Evolutionary conservation across 2,113 vertebrate genomes (phyloP).

Genomic region (Sakesphorus luctuosus): DNA sequence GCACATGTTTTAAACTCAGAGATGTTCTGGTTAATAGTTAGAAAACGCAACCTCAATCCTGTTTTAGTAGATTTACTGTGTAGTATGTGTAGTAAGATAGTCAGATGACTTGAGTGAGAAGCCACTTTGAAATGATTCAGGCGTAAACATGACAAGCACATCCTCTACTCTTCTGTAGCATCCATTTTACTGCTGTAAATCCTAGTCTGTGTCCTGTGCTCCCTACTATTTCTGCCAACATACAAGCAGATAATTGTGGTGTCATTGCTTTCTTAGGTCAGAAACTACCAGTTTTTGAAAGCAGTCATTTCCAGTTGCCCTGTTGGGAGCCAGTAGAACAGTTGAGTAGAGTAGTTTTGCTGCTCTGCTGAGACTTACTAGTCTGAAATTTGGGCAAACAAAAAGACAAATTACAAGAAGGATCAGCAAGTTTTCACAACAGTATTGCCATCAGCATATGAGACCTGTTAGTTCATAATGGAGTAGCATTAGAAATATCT

Average conservation of each 20-base stretch:
- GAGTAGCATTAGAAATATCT: not conserved
- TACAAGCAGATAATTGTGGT: not conserved
- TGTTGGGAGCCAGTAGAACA: not conserved
- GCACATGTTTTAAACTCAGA: slow-evolving; percentile 38
- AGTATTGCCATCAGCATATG: not conserved
- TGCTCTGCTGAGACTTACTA: not conserved
- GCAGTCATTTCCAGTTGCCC: not conserved
- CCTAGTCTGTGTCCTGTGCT: not conserved
- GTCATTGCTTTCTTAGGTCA: not conserved
- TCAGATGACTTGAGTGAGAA: not conserved
- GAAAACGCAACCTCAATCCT: slow-evolving; percentile 29
- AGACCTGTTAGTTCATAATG: not conserved
- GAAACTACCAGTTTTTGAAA: not conserved
- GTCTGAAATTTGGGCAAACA: not conserved
- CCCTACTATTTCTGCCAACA: not conserved
- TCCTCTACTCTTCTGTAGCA: not conserved
- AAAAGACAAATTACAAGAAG: not conserved
- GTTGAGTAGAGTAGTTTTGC: not conserved
- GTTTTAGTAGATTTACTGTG: slow-evolving; percentile 34
- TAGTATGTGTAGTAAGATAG: not conserved
- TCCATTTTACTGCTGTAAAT: not conserved
- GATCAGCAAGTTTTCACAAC: not conserved
- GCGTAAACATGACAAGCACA: not conserved
- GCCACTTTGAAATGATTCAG: slow-evolving; percentile 16
- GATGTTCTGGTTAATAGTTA: slow-evolving; percentile 34